Evolutionary conservation across 2,113 vertebrate species (phyloP).

Genomic region (Heteronetta atricapilla): DNA sequence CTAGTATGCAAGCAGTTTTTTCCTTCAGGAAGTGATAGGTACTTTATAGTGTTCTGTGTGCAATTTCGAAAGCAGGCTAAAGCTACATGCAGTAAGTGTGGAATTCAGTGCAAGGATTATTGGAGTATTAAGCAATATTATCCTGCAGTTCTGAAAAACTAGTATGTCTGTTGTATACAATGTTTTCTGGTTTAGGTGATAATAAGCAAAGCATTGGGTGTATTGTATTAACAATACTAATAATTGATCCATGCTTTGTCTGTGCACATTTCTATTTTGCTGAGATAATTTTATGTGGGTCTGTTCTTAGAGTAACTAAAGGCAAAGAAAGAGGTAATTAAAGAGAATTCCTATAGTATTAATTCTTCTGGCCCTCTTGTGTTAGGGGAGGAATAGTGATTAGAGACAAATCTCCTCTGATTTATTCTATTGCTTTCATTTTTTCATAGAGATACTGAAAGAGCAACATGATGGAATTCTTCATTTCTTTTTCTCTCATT

Average conservation of each 20-base stretch:
- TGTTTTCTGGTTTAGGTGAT: not conserved
- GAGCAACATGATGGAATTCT: not conserved
- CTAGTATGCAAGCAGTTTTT: not conserved
- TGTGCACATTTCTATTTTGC: not conserved
- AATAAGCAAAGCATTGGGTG: not conserved
- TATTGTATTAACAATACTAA: not conserved
- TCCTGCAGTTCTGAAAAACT: not conserved
- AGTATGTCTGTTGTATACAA: not conserved
- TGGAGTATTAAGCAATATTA: not conserved
- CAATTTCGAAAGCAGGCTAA: not conserved
- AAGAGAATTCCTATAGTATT: not conserved
- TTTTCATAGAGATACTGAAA: not conserved
- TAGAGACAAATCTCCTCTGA: not conserved
- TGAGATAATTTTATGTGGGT: not conserved
- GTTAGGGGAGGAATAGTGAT: not conserved
- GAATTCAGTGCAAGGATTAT: not conserved
- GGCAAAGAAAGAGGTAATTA: not conserved
- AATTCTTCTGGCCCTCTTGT: not conserved
- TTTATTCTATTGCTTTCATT: not conserved
- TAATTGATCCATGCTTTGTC: not conserved
- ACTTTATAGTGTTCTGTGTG: not conserved
- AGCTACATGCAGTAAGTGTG: not conserved
- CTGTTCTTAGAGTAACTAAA: constrained; percentile 12
- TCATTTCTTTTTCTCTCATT: not conserved
- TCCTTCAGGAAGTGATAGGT: not conserved